Evolutionary conservation across 2,797 vertebrate genomes (phyloP).

Genomic region (Pangasius djambal): DNA sequence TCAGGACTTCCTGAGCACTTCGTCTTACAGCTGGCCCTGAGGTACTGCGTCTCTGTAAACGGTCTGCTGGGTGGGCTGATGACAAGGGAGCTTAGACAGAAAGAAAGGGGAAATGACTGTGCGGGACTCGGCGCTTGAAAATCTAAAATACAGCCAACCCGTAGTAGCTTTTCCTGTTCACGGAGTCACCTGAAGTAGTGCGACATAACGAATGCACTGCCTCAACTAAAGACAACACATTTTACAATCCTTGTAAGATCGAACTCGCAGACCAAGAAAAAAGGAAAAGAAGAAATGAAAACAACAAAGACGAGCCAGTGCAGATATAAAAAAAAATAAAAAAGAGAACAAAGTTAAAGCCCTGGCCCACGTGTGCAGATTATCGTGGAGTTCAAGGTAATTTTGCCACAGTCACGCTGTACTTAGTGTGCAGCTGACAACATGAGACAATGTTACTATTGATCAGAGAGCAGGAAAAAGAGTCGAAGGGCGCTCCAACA

Average conservation of each 20-base stretch:
- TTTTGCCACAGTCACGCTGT: constrained; percentile 64
- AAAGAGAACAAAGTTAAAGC: background rate
- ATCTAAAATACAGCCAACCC: constrained; percentile 18
- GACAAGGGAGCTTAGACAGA: constrained; percentile 30
- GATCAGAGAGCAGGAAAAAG: constrained; percentile 66
- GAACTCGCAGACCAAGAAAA: background rate
- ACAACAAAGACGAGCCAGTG: background rate
- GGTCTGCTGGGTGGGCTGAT: constrained; percentile 67
- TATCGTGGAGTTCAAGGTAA: constrained; percentile 60
- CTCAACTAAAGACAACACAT: background rate
- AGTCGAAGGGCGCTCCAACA: constrained; percentile 58
- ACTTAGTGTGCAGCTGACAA: constrained; percentile 64
- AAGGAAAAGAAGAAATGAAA: background rate
- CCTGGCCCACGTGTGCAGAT: constrained; percentile 36
- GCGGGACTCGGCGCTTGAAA: constrained; percentile 33
- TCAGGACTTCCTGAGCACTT: constrained; percentile 44
- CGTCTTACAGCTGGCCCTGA: constrained; percentile 31
- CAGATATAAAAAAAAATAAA: constrained; percentile 19
- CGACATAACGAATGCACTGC: constrained; percentile 23
- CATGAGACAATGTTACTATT: constrained; percentile 67
- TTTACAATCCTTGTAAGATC: constrained; percentile 11
- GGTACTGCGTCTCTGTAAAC: constrained; percentile 53
- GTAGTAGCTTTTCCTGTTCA: background rate
- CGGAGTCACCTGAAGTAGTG: constrained; percentile 22
- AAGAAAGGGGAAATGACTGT: constrained; percentile 29